Conservation (phyloP, 1,140 invertebrate species). For the Galleria mellonella region DNA sequence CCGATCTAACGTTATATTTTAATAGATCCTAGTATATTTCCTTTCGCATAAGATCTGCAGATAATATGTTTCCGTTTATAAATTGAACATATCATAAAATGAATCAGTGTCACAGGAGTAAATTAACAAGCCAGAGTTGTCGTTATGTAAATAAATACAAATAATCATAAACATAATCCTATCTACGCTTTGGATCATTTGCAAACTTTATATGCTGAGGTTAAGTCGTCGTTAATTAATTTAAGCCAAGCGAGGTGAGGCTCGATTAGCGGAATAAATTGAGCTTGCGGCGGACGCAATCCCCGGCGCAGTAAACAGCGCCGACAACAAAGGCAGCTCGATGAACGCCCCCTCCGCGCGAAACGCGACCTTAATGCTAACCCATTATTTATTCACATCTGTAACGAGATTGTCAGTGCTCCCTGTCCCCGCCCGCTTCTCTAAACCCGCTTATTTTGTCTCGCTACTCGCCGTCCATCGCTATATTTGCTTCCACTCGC, state of each 20-base stretch:
- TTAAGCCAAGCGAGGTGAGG: constrained; percentile 47
- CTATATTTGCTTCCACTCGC: constrained; percentile 28
- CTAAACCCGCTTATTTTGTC: constrained; percentile 28
- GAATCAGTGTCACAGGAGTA: too few relatives aligned
- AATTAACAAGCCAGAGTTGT: too few relatives aligned
- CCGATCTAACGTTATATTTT: too few relatives aligned
- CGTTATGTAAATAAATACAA: not conserved
- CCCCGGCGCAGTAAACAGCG: constrained; percentile 46
- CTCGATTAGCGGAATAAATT: constrained; percentile 68
- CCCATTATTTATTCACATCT: constrained; percentile 69
- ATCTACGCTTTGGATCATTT: constrained; percentile 6
- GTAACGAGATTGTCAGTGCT: constrained; percentile 62
- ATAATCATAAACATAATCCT: not conserved
- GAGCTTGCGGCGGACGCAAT: constrained; percentile 55
- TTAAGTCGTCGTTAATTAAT: constrained; percentile 61
- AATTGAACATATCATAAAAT: too few relatives aligned
- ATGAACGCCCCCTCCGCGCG: constrained; percentile 27
- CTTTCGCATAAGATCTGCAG: too few relatives aligned
- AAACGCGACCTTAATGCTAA: constrained; percentile 48
- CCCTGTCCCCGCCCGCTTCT: constrained; percentile 25
- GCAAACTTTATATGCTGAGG: constrained; percentile 31
- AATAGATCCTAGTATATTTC: too few relatives aligned
- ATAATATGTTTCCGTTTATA: too few relatives aligned
- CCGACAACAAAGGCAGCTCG: constrained; percentile 54
- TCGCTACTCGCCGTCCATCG: constrained; percentile 23